Base-by-base conservation (phyloP, 2,113 vertebrate genomes). In the Chitala chitala region DNA sequence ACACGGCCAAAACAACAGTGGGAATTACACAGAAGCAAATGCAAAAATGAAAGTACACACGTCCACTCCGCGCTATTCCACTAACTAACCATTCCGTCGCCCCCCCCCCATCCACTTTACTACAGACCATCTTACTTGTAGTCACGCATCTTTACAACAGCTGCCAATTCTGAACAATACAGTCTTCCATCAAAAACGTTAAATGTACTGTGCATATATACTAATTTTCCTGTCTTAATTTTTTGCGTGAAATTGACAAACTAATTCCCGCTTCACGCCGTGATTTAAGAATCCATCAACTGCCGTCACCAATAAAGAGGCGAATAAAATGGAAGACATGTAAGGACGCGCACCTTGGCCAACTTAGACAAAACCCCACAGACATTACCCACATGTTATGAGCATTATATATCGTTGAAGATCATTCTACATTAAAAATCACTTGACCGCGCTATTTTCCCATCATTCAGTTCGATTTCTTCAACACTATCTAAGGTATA, bases 381-480 rank as follows among this genome's bases (percentile, higher is more conserved):
- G 20, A 55, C 55, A 36, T 56, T 55, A 15, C 59, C 33, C 26
- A 20, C 33, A 38, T 46, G 44, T 5, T 5, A 12, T 5, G 33
- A 33, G 33, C 17, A 63, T 63, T 63, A 63, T 63, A 63, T 46
- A 46, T 46, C n/a, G 17, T 44, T 66, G 12, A 66, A 69, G 68
- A 73, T 50, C 15, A 76, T 63, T 65, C 79, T 78, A 71, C 78
- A 31, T 36, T 53, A 51, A 22, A 66, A 46, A 68, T 68, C 26
- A 48, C 53, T 72, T 72, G 42, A 15, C 42, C 72, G 12, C 58
- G 59, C 40, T 13, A 54, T 73, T 78, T 86, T 85, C 85, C 85
- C 86, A 87, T 83, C 83, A 89, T 82, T 84, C 84, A 82, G 84
- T 87, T 89, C 82, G 84, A 78, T 65, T 76, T 76, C 81, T 82